phyloP scores from a whole-genome alignment of 2,113 vertebrate genomes.

The Hemichromis elongatus region DNA sequence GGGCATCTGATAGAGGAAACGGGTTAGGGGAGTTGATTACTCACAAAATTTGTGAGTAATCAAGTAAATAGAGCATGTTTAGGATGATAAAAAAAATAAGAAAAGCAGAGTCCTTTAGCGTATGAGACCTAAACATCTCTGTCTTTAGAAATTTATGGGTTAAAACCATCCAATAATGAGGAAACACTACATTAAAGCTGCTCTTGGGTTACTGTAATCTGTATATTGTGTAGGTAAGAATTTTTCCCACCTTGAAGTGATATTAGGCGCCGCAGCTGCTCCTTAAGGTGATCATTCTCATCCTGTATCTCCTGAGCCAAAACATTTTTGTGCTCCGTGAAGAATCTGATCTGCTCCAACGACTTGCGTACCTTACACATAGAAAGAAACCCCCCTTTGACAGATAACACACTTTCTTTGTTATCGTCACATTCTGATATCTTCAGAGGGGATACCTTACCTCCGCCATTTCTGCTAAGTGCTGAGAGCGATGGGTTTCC shows the following conservation, averaged over 20 bases:
- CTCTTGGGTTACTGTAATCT: neutral
- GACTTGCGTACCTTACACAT: slow-evolving; percentile 74
- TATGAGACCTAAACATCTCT: neutral
- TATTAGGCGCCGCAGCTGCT: slow-evolving; percentile 60
- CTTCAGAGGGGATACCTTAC: slow-evolving; percentile 40
- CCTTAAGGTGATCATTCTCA: slow-evolving; percentile 74
- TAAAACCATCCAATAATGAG: neutral
- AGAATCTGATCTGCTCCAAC: slow-evolving; percentile 66
- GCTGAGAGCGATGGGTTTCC: slow-evolving; percentile 60
- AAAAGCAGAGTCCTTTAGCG: neutral
- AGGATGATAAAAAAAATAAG: neutral
- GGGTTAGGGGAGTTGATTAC: neutral
- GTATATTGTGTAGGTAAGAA: neutral
- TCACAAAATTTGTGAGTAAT: neutral
- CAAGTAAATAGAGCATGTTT: neutral
- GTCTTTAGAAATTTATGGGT: neutral
- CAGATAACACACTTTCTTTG: neutral
- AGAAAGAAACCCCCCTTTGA: neutral
- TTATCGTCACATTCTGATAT: neutral
- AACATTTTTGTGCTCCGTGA: slow-evolving; percentile 69
- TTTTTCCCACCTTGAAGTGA: slow-evolving; percentile 72
- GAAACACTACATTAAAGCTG: neutral
- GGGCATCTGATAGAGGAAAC: slow-evolving; percentile 65
- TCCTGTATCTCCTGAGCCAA: slow-evolving; percentile 65
- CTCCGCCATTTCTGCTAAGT: slow-evolving; percentile 70